Evolutionary conservation across 2,797 vertebrate genomes (phyloP).

Genomic region (Ctenosaura bakeri): DNA sequence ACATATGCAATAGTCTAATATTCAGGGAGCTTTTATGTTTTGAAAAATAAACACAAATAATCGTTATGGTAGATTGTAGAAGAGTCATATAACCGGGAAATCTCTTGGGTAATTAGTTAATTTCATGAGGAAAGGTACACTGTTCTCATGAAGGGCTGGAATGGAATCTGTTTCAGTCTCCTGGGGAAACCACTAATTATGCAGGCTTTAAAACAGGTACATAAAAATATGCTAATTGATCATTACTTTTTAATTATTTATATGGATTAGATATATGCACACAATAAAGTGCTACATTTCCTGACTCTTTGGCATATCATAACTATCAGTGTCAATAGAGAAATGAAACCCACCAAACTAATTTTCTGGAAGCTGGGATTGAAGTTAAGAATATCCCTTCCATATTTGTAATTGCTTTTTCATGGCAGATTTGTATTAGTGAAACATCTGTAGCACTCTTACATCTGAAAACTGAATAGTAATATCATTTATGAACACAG

Average conservation of each 20-base stretch:
- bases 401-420: constrained; percentile 31
- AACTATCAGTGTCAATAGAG: background rate
- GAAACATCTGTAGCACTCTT: constrained; percentile 10
- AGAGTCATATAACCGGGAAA: constrained; percentile 49
- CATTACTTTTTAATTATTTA: constrained; percentile 55
- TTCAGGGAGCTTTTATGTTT: background rate
- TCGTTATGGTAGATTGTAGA: constrained; percentile 35
- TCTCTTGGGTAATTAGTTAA: constrained; percentile 20
- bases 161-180: background rate
- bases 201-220: constrained; percentile 39
- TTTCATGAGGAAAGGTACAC: constrained; percentile 13
- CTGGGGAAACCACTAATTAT: constrained; percentile 51
- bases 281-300: constrained; percentile 45
- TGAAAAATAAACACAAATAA: constrained; percentile 48
- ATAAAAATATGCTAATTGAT: constrained; percentile 54
- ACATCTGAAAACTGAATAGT: constrained; percentile 7
- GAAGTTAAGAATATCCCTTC: background rate
- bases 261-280: constrained; percentile 37
- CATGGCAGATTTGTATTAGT: constrained; percentile 17
- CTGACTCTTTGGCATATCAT: constrained; percentile 32
- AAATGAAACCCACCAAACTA: constrained; percentile 1
- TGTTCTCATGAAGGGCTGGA: constrained; percentile 30
- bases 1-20: background rate
- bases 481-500: constrained; percentile 12
- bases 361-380: constrained; percentile 15